These are phyloP conservation scores for Cuculus canorus DNA, from an alignment of 2,797 vertebrate genomes.

Conservation along the genomic window DNA sequence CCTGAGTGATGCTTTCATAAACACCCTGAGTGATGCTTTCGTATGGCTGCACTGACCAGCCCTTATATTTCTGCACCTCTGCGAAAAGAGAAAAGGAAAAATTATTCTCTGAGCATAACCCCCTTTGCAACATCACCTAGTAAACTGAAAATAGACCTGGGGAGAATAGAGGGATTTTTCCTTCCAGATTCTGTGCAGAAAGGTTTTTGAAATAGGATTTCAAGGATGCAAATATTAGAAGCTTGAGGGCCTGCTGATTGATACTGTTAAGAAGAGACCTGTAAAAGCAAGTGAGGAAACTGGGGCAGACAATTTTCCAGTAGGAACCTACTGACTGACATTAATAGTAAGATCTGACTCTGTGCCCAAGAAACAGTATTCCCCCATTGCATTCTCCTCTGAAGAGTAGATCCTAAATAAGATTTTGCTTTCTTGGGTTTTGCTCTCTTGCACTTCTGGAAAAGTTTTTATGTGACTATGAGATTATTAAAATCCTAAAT, in stretches of 20 bases:
- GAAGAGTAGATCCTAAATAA: neutral
- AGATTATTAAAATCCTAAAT: neutral
- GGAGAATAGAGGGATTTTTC: neutral
- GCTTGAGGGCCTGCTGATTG: neutral
- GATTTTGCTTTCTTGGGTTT: neutral
- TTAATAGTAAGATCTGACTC: neutral
- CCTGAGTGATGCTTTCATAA: neutral
- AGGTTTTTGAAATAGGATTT: neutral
- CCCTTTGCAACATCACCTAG: neutral
- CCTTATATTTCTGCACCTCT: neutral
- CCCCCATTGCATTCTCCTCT: neutral
- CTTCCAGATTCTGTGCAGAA: neutral
- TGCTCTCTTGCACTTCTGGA: neutral
- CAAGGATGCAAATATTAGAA: neutral
- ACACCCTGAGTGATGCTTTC: neutral
- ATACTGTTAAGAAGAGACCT: neutral
- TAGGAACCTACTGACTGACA: neutral
- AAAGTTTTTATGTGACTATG: neutral
- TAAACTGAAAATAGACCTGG: neutral
- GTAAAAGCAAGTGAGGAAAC: neutral
- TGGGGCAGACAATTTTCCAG: neutral
- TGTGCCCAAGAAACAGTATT: neutral
- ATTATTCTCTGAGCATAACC: neutral
- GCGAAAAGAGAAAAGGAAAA: neutral
- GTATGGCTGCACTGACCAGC: accelerated